Evolutionary conservation across 2,888 invertebrate species (phyloP), one percentile per base, ranked within the genome.

Genomic region (Hirtodrosophila cameraria): DNA sequence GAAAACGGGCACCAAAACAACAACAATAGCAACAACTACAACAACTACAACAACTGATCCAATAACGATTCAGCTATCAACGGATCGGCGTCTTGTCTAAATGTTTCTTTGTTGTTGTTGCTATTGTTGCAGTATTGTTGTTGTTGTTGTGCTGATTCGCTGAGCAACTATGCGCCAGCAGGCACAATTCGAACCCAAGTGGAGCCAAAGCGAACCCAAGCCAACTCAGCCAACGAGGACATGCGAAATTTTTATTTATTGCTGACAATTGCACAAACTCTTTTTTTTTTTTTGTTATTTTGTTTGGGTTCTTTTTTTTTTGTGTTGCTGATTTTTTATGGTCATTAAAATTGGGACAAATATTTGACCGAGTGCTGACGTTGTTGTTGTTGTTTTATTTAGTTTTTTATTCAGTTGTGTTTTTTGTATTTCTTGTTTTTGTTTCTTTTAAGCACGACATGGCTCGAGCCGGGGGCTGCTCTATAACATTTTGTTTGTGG

Each of bases 211-310:
- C 36, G 42, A 49, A 35, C 39, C 41, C 36, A 28, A 31, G 38
- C 30, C 16, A 27, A 11, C 46, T 23, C 30, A 52, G 52, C 66
- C 45, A 74, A 83, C 76, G 86, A 87, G 86, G 86, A 86, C 86
- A 86, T 86, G 85, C 82, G 87, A 86, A 83, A 74, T 80, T 87
- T 86, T 86, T 86, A 86, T 86, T 86, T 86, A 86, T 86, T 85
- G 82, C 86, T 88, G 88, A 86, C 86, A 86, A 84, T 82, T 80
- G 85, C 85, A 84, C 62, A 84, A 75, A 72, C 53, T 68, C 74
- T 73, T 75, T 61, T 68, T 71, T 60, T 65, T 66, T 73, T 42
- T 59, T 65, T 23, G 45, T 16, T 33, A n/a, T 38, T 55, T 25
- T 43, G 28, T 42, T 13, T 48, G 49, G n/a, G 13, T 52, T 15